Evolutionary conservation across 2,888 invertebrate genomes (phyloP).

Genomic region (Ellobium chinense): DNA sequence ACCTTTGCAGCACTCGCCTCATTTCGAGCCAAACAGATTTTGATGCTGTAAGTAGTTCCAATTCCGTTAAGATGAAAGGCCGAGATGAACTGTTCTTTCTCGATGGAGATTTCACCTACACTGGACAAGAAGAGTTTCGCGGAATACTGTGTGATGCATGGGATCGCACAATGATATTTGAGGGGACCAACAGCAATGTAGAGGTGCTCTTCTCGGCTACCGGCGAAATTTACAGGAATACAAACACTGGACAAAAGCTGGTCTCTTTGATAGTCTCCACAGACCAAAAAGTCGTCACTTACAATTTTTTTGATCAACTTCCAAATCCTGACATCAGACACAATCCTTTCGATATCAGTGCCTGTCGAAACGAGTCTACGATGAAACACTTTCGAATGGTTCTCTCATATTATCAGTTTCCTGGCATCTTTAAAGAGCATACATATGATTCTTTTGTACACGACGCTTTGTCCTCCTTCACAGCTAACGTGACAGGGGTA

Average conservation of each 20-base stretch:
- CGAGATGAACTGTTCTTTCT: neutral
- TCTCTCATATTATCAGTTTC: neutral
- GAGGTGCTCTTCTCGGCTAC: neutral
- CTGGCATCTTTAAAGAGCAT: neutral
- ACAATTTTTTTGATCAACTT: constrained; percentile 14
- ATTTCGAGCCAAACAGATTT: neutral
- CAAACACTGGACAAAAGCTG: neutral
- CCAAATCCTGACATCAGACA: neutral
- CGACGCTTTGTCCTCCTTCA: neutral
- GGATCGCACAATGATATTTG: neutral
- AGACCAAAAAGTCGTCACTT: neutral
- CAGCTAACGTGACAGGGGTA: neutral
- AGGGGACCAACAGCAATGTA: neutral
- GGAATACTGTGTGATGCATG: neutral
- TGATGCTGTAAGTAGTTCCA: neutral
- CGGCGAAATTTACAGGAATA: neutral
- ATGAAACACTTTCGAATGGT: neutral
- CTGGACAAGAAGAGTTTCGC: neutral
- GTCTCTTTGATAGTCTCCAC: neutral
- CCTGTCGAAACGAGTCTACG: neutral
- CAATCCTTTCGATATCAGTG: neutral
- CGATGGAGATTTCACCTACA: constrained; percentile 1
- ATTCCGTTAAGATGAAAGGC: neutral
- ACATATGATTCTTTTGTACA: neutral
- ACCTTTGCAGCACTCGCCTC: neutral